phyloP scores from a whole-genome alignment of 2,888 invertebrate genomes.

The Tethea ocularis region DNA sequence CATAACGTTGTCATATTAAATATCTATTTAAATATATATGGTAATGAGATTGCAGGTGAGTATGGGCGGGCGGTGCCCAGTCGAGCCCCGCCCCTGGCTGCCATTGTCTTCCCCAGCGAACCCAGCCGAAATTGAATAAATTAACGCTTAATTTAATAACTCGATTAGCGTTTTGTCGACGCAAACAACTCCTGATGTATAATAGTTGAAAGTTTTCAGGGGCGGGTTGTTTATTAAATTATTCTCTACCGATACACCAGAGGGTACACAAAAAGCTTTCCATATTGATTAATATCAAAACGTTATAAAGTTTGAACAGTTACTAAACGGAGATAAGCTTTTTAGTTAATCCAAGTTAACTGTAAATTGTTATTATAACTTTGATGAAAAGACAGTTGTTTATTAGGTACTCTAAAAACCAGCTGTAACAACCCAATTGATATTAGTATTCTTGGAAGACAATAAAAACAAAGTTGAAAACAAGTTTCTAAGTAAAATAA shows the following conservation, averaged over 20 bases:
- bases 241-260: slow-evolving; percentile 54
- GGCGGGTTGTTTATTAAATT: slow-evolving; percentile 71
- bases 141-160: slow-evolving; percentile 81
- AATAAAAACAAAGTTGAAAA: no score
- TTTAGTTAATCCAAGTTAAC: no score
- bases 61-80: slow-evolving; percentile 57
- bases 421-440: no score
- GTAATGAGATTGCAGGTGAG: slow-evolving; percentile 69
- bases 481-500: no score
- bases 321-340: neutral
- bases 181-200: slow-evolving; percentile 75
- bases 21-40: slow-evolving; percentile 32
- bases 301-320: slow-evolving; percentile 37
- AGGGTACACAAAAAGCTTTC: slow-evolving; percentile 62
- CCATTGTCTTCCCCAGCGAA: slow-evolving; percentile 65
- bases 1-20: slow-evolving; percentile 15
- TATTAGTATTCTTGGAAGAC: no score
- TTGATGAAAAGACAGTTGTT: no score
- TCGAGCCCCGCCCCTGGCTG: slow-evolving; percentile 64
- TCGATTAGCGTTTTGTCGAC: slow-evolving; percentile 74
- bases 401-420: no score
- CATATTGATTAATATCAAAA: slow-evolving; percentile 55
- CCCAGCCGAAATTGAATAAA: slow-evolving; percentile 77
- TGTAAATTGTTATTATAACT: no score
- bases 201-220: slow-evolving; percentile 66